Conservation (phyloP, 30 jellyfish, hydroid and myxozoan species). For the Mastigias papua region DNA sequence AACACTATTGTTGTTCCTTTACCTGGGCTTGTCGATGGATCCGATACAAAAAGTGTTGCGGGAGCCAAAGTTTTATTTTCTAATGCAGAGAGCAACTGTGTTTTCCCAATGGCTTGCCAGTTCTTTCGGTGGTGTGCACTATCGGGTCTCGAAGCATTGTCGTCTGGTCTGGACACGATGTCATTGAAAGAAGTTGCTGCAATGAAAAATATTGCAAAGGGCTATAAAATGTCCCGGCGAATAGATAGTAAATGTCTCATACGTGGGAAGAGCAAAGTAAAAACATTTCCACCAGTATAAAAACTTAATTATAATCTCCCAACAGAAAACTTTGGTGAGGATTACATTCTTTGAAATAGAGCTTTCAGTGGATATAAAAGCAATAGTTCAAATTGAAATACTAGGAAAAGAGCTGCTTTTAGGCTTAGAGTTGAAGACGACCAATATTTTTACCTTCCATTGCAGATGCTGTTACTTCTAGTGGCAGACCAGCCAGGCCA, state of each 20-base stretch:
- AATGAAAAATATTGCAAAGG: too few species aligned
- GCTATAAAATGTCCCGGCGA: too few species aligned
- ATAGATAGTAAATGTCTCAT: too few species aligned
- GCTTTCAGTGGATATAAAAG: too few species aligned
- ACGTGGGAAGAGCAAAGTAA: too few species aligned
- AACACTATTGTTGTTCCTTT: conserved; percentile 18
- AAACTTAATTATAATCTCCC: too few species aligned
- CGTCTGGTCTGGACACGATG: conserved; percentile 43
- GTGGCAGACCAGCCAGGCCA: conserved; percentile 81
- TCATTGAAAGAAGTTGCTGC: conserved; percentile 71
- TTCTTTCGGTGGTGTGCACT: conserved; percentile 58
- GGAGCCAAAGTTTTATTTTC: conserved; percentile 79
- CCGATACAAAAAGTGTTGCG: conserved; percentile 48
- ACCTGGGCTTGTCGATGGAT: conserved; percentile 14
- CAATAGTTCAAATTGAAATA: too few species aligned
- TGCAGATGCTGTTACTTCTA: conserved; percentile 92
- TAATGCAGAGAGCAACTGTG: conserved; percentile 73
- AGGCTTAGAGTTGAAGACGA: background rate
- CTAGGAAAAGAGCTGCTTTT: background rate
- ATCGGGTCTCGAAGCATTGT: conserved; percentile 25
- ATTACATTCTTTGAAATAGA: too few species aligned
- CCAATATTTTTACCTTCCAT: conserved; percentile 69
- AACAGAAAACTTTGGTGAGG: too few species aligned
- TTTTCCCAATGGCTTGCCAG: conserved; percentile 91
- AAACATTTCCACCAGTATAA: too few species aligned